phyloP scores from a whole-genome alignment of 2,797 vertebrate species.

The Silurus aristotelis region DNA sequence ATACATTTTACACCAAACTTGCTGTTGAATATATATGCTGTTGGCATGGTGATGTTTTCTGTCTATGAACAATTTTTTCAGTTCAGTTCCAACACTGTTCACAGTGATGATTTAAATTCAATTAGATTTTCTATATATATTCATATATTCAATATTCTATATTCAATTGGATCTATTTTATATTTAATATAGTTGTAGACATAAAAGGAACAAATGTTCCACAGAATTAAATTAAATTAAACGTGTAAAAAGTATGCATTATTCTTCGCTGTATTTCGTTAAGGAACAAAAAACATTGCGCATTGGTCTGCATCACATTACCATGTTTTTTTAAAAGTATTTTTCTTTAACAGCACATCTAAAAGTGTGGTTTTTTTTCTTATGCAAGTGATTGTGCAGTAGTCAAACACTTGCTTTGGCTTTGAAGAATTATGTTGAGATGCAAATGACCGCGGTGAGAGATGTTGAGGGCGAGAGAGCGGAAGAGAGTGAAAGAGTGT shows the following conservation, averaged over 20 bases:
- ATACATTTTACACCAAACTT: background rate
- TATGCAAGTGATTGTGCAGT: background rate
- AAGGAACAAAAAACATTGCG: background rate
- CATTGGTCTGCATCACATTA: background rate
- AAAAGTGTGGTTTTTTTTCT: background rate
- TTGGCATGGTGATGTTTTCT: background rate
- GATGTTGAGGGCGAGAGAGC: slow-evolving; percentile 54
- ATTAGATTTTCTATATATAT: too few species aligned
- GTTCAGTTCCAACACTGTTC: background rate
- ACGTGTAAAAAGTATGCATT: background rate
- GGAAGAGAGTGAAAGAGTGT: slow-evolving; percentile 67
- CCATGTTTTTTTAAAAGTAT: background rate
- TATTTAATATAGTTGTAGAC: background rate
- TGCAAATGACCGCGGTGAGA: slow-evolving; percentile 50
- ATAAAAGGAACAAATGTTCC: background rate
- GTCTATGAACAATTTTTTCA: background rate
- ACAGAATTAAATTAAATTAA: background rate
- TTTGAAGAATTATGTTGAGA: slow-evolving; percentile 26
- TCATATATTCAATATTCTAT: too few species aligned
- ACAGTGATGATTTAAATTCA: too few species aligned
- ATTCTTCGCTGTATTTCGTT: too few species aligned
- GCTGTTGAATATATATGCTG: background rate
- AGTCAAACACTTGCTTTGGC: background rate
- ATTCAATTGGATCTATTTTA: too few species aligned
- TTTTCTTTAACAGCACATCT: background rate